Evolutionary conservation across 2,888 invertebrate genomes (phyloP).

Genomic region (Plemyria rubiginata): DNA sequence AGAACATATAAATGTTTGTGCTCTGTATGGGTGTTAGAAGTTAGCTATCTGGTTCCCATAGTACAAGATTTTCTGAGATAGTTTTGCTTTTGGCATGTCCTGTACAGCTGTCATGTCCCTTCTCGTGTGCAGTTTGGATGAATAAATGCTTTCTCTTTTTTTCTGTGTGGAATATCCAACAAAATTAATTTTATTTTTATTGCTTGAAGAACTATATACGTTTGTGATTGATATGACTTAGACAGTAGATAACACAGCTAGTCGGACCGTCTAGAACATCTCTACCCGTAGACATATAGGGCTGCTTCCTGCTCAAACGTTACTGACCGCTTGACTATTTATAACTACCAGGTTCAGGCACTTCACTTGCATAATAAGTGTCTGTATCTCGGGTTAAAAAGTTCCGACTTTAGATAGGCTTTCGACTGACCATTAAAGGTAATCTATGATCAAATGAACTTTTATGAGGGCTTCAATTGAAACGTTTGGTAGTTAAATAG

Average conservation of each 20-base stretch:
- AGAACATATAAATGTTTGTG: no score
- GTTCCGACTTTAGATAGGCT: conserved; percentile 33
- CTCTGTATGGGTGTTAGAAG: no score
- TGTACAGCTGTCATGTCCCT: no score
- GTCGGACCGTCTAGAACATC: conserved; percentile 6
- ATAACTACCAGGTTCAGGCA: conserved; percentile 42
- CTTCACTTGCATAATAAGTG: conserved; percentile 42
- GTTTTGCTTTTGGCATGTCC: no score
- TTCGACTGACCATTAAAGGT: conserved; percentile 24
- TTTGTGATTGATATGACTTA: background rate
- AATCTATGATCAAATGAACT: conserved; percentile 21
- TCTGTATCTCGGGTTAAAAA: conserved; percentile 26
- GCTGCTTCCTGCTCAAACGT: conserved; percentile 42
- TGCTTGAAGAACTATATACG: background rate
- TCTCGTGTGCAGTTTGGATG: no score
- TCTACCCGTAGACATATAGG: conserved; percentile 32
- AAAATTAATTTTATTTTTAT: no score
- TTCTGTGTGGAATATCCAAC: no score
- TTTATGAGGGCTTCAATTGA: conserved; percentile 10
- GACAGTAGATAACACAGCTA: background rate
- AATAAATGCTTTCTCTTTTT: no score
- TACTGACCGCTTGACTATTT: conserved; percentile 43
- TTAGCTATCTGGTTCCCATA: no score
- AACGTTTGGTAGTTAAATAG: background rate
- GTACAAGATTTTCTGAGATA: no score